Conservation (phyloP, 2,113 vertebrate species). For the Brachypodius melanocephalos region DNA sequence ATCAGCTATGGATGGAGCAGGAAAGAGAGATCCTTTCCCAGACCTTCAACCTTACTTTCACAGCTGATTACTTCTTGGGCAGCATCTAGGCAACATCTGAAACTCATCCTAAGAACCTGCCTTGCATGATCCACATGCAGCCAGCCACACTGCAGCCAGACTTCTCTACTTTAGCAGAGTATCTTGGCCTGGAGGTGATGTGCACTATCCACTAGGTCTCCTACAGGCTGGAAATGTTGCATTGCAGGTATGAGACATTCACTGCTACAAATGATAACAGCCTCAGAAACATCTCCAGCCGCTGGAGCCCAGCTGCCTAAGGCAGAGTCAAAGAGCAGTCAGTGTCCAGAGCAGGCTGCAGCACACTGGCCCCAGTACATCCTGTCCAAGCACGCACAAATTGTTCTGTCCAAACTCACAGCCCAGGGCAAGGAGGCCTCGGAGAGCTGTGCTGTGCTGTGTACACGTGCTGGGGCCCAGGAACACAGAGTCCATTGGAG, state of each 20-base stretch:
- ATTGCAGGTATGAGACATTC: not conserved
- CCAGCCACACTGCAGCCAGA: not conserved
- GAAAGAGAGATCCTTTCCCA: not conserved
- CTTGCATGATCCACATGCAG: not conserved
- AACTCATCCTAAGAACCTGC: not conserved
- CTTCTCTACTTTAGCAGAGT: not conserved
- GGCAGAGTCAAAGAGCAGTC: not conserved
- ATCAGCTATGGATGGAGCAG: not conserved
- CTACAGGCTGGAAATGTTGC: not conserved
- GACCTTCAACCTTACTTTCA: not conserved
- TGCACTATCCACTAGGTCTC: not conserved
- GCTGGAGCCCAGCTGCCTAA: not conserved
- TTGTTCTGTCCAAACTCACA: not conserved
- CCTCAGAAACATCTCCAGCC: not conserved
- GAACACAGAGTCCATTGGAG: not conserved
- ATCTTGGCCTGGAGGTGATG: not conserved
- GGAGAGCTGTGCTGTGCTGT: not conserved
- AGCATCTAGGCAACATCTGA: not conserved
- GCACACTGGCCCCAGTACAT: rapidly evolving
- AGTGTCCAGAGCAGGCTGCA: not conserved
- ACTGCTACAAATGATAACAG: not conserved
- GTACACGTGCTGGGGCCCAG: not conserved
- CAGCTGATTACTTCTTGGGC: not conserved
- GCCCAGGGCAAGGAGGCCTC: not conserved
- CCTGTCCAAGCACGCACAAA: rapidly evolving